A percentile compares a stretch with the other conserved stretches of the same genome.
Evolutionary conservation across 2,888 invertebrate genomes (phyloP).

Genomic region (Pseudanteris insignis): DNA sequence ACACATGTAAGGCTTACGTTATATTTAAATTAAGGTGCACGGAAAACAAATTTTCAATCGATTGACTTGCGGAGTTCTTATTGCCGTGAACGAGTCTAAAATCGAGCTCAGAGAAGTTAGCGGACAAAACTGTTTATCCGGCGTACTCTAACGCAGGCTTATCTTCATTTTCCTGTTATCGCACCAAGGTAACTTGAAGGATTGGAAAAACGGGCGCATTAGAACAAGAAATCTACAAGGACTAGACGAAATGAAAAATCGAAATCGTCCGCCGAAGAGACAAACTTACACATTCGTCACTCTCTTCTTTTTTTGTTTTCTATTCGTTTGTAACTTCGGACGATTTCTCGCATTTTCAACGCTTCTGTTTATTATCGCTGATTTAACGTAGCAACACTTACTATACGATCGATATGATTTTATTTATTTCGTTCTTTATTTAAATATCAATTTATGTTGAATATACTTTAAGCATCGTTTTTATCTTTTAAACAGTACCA

Average conservation of each 20-base stretch:
- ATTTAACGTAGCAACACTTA: conserved; percentile 44
- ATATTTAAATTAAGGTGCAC: conserved; percentile 5
- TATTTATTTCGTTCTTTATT: no score
- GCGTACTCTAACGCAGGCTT: neutral
- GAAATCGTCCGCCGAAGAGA: conserved; percentile 21
- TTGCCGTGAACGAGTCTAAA: no score
- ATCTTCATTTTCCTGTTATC: conserved; percentile 11
- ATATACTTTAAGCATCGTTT: conserved; percentile 42
- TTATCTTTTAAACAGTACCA: conserved; percentile 31
- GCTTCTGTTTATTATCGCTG: conserved; percentile 25
- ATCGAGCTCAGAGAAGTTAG: no score
- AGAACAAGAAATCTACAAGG: conserved; percentile 47
- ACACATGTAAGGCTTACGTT: conserved; percentile 18
- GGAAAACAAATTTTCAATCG: no score
- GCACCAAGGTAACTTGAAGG: conserved; percentile 21
- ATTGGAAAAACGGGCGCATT: conserved; percentile 17
- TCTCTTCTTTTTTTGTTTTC: neutral
- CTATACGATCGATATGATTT: conserved; percentile 47
- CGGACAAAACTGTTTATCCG: no score
- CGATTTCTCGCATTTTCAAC: conserved; percentile 18
- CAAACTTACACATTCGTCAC: conserved; percentile 1
- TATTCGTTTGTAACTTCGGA: conserved; percentile 15
- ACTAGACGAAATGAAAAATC: conserved; percentile 55
- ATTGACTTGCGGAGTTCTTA: no score
- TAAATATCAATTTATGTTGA: conserved; percentile 45